phyloP scores from a whole-genome alignment of 2,888 invertebrate species.

The Zeuzera pyrina region DNA sequence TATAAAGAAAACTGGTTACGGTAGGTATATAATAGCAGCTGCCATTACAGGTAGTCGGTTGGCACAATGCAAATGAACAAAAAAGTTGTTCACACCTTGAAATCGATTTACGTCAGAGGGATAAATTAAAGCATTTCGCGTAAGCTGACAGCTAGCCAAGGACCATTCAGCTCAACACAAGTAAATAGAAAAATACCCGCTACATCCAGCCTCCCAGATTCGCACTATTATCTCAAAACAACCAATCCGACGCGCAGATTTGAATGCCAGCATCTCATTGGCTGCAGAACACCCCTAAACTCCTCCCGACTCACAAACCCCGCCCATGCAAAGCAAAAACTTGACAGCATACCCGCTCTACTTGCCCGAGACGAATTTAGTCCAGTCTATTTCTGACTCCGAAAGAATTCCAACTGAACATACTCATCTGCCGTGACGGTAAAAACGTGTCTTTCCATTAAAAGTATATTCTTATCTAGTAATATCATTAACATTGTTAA shows the following conservation, averaged over 20 bases:
- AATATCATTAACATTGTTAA: slow-evolving; percentile 21
- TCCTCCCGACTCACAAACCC: slow-evolving; percentile 65
- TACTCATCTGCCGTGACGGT: slow-evolving; percentile 7
- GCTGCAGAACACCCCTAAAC: slow-evolving; percentile 33
- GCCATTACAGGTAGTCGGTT: slow-evolving; percentile 11
- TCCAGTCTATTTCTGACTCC: slow-evolving; percentile 36
- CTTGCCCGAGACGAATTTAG: slow-evolving; percentile 41
- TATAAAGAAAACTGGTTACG: background rate
- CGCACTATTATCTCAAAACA: slow-evolving; percentile 60
- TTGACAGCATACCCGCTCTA: slow-evolving; percentile 36
- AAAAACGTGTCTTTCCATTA: slow-evolving; percentile 27
- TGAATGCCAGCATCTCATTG: slow-evolving; percentile 32
- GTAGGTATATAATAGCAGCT: slow-evolving; percentile 17
- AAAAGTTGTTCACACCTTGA: slow-evolving; percentile 45
- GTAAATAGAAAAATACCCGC: slow-evolving; percentile 56
- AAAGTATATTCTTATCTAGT: slow-evolving; percentile 9
- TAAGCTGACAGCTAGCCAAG: slow-evolving; percentile 38
- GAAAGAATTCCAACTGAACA: slow-evolving; percentile 29
- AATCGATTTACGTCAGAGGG: slow-evolving; percentile 57
- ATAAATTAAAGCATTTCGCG: slow-evolving; percentile 54
- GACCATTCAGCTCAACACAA: slow-evolving; percentile 46
- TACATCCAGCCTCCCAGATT: slow-evolving; percentile 66
- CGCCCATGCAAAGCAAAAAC: slow-evolving; percentile 57
- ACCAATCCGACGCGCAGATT: slow-evolving; percentile 49
- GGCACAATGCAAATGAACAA: slow-evolving; percentile 22